phyloP scores from a whole-genome alignment of 2,797 vertebrate genomes.

The Pachyuromys duprasi region DNA sequence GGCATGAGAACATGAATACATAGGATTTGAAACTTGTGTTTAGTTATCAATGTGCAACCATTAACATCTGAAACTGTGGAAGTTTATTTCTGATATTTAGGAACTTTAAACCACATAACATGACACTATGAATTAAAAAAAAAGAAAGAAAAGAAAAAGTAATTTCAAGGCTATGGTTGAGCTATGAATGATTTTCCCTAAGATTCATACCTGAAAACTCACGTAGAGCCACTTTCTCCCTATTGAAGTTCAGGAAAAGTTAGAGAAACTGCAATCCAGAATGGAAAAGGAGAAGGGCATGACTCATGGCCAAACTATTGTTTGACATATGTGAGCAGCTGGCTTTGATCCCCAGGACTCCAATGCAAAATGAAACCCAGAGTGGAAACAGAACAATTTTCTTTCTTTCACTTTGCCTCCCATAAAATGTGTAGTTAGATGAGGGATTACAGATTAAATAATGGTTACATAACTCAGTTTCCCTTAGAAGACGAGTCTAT shows the following conservation, averaged over 20 bases:
- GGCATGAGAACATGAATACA: background rate
- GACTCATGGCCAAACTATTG: background rate
- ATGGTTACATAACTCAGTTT: background rate
- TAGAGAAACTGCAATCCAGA: background rate
- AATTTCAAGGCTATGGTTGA: background rate
- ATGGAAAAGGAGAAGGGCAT: background rate
- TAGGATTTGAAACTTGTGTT: background rate
- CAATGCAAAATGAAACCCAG: background rate
- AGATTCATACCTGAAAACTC: constrained; percentile 13
- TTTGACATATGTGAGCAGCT: background rate
- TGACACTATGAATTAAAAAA: background rate
- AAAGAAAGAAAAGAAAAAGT: too few relatives aligned
- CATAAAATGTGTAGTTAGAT: background rate
- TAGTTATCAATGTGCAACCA: background rate
- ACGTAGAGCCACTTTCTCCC: background rate
- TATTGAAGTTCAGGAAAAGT: background rate
- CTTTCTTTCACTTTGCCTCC: background rate
- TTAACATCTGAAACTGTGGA: background rate
- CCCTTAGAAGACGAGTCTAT: background rate
- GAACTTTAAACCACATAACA: background rate
- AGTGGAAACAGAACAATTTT: background rate
- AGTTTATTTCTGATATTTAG: background rate
- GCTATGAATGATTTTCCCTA: background rate
- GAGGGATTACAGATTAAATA: background rate
- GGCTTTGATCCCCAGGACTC: background rate